A percentile compares a stretch with the other conserved stretches of the same genome.
These are phyloP conservation scores for Dendroctonus valens DNA, from an alignment of 1,140 invertebrate species.

Conservation along the genomic window DNA sequence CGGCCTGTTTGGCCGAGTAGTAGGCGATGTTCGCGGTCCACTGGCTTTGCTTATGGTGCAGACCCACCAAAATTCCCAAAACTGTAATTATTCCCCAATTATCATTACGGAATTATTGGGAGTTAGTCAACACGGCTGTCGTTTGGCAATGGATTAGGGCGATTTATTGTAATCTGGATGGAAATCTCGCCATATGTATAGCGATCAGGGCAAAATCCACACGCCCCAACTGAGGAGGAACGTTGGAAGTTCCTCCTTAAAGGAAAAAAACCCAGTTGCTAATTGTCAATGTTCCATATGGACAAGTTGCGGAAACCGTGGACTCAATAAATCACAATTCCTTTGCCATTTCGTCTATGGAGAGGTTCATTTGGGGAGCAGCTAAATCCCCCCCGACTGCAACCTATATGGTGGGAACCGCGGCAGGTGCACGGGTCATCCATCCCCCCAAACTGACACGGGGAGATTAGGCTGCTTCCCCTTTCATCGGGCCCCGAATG, in stretches of 20 bases:
- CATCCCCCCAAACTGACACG: constrained; percentile 29
- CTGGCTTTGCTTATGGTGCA: constrained; percentile 1
- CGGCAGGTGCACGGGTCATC: constrained; percentile 29
- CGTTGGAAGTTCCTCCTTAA: no score
- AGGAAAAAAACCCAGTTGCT: no score
- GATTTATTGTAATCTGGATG: constrained; percentile 7
- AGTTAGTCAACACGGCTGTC: constrained; percentile 28
- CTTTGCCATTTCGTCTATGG: no score
- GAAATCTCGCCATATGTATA: no score
- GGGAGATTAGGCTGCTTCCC: constrained; percentile 27
- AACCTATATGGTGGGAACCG: constrained; percentile 7
- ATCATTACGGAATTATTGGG: constrained; percentile 29
- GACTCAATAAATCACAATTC: no score
- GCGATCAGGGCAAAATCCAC: no score
- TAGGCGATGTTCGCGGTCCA: background rate
- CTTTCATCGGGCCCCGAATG: background rate
- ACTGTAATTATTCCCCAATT: constrained; percentile 32
- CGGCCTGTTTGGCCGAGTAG: background rate
- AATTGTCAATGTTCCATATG: no score
- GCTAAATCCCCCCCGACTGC: constrained; percentile 1
- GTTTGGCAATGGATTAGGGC: constrained; percentile 13
- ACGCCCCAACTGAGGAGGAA: no score
- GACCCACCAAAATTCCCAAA: constrained; percentile 1
- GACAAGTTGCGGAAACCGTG: background rate
- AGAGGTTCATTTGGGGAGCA: no score